Percentiles rank a stretch among this genome's conserved stretches.
Conservation (phyloP, 1,140 invertebrate species). For the Lysiphlebus fabarum region DNA sequence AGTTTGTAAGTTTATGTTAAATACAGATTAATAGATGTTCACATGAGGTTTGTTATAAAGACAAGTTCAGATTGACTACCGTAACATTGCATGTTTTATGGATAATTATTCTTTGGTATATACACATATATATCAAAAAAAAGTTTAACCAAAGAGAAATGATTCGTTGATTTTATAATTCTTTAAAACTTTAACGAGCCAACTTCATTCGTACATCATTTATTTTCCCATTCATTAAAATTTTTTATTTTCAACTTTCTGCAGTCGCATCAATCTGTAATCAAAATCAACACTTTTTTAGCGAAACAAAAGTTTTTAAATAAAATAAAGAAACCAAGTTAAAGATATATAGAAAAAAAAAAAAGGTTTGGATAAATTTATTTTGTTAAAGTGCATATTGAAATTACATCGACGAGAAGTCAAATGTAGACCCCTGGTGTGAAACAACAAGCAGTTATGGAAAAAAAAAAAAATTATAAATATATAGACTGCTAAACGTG, state of each 20-base stretch:
- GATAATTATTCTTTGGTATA: constrained; percentile 23
- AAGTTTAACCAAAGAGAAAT: constrained; percentile 14
- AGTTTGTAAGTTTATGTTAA: not conserved
- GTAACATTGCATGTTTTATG: constrained; percentile 43
- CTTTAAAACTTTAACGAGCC: not conserved
- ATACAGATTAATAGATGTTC: constrained; percentile 1
- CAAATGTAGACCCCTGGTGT: constrained; percentile 48
- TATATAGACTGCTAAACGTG: constrained; percentile 55
- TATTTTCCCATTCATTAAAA: not conserved
- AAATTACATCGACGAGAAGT: constrained; percentile 16
- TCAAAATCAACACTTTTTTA: too few species aligned
- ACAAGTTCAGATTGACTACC: constrained; percentile 28
- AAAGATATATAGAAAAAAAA: too few species aligned
- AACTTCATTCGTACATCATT: not conserved
- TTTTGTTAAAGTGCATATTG: not conserved
- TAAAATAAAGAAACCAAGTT: not conserved
- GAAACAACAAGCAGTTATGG: constrained; percentile 56
- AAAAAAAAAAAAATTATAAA: constrained; percentile 41
- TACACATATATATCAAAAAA: too few species aligned
- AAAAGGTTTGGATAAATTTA: too few species aligned
- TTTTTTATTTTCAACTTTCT: not conserved
- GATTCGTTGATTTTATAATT: constrained; percentile 15
- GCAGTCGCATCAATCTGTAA: not conserved
- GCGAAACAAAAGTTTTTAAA: too few species aligned
- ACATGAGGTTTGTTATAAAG: constrained; percentile 13